Conservation (phyloP, 2,113 vertebrate species). For the Ursus arctos region DNA sequence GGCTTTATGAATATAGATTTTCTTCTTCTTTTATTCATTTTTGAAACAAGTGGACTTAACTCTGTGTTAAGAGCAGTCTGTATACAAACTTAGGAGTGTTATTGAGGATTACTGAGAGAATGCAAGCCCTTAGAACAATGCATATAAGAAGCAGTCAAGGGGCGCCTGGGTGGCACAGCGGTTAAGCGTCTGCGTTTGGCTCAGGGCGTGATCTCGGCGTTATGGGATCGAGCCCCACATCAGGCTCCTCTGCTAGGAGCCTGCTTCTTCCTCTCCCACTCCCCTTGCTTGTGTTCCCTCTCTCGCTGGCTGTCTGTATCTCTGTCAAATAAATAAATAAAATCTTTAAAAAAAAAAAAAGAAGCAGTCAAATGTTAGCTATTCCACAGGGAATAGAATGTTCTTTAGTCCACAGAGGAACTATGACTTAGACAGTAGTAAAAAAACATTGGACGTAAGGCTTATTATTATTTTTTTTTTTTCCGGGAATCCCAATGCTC, state of each 20-base stretch:
- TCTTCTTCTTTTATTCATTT: neutral
- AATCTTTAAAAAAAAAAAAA: too few species aligned
- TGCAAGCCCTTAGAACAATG: neutral
- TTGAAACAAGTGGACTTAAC: constrained; percentile 15
- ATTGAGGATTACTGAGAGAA: neutral
- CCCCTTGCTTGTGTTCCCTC: too few species aligned
- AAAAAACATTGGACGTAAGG: neutral
- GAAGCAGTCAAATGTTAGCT: neutral
- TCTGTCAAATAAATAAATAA: too few species aligned
- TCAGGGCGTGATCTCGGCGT: too few species aligned
- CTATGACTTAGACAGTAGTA: neutral
- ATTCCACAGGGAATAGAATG: neutral
- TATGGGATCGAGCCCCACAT: too few species aligned
- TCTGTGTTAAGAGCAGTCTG: neutral
- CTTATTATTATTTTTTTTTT: neutral
- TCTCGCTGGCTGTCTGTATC: too few species aligned
- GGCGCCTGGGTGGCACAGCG: too few species aligned
- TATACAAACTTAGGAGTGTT: neutral
- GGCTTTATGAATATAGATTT: neutral
- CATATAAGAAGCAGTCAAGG: neutral
- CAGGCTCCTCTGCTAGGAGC: too few species aligned
- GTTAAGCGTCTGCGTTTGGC: too few species aligned
- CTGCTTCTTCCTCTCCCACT: too few species aligned
- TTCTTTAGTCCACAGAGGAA: neutral
- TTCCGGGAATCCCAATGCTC: neutral